Evolutionary conservation across 2,797 vertebrate species (phyloP), one percentile per base, ranked within the genome.

Genomic region (Aratinga solstitialis): DNA sequence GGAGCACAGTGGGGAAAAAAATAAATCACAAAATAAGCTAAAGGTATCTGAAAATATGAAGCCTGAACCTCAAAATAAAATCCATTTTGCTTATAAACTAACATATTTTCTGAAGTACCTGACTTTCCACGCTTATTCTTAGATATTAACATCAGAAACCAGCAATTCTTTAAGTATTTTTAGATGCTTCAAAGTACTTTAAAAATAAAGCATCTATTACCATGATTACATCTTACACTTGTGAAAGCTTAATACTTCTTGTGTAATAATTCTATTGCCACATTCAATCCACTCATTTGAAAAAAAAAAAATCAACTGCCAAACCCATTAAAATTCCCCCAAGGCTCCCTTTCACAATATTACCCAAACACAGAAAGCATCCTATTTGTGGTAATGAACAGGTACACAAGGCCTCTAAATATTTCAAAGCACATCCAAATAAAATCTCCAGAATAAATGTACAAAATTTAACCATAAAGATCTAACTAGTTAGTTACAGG

Each of bases 131-230:
- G 21, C 9, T 78, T 88, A 45, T 77, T 80, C 54, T 63, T 82
- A 67, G 65, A 78, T 76, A 6, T 59, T 47, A 75, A 69, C 1
- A 3, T 63, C 42, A 40, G 47, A 90, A 92, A 67, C 0, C 5
- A 73, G 36, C 11, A 86, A 62, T 32, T 76, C 38, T 83, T 81
- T 50, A 7, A 66, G 18, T 40, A 58, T 80, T 88, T 78, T 51
- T 69, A 93, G 93, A 72, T 27, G 43, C 65, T 86, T 84, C 54
- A 88, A 93, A 90, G 54, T 34, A 74, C 24, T 56, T 5, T 18
- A 77, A 34, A 43, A 56, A 79, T 51, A 87, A 91, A 24, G 30
- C 30, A 65, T 50, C 42, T 73, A 50, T 51, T 82, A 86, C 65
- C 27, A 66, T 56, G 32, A 96, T 72, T 53, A 78, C 8, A 27